Evolutionary conservation across 2,888 invertebrate species (phyloP), one percentile per base, ranked within the genome.

Genomic region (Acronicta leporina): DNA sequence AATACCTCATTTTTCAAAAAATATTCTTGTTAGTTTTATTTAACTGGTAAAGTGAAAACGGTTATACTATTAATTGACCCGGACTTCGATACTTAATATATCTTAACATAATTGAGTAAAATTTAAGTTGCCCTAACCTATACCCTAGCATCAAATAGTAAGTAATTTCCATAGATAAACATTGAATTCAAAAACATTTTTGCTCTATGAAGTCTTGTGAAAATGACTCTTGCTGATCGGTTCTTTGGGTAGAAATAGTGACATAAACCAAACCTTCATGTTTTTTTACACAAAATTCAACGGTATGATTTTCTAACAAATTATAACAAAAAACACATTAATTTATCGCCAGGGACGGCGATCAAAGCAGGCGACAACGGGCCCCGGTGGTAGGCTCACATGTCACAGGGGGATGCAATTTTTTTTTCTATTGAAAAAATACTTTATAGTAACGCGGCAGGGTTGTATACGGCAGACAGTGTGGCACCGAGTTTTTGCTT

Each of bases 401-500:
- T 86, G 82, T 81, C 84, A 73, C 79, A 74, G 80, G 87, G 86
- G 83, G 77, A 25, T 84, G 85, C 74, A 75, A 75, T 83, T 89
- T 91, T 92, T 90, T 87, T 79, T 72, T 45, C 7, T 25, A 59
- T 67, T 65, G 74, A 82, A 86, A 88, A 85, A 87, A 85, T 84
- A 79, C 77, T 85, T 84, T 85, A 87, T 86, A 84, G 84, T 80
- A 61, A 74, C 81, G 84, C 63, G 65, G 75, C 75, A 74, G 77
- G 75, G 79, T 80, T 76, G 80, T 79, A 68, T 64, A 72, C 68
- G 70, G 75, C 86, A 93, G 93, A 92, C 92, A 87, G 86, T 84
- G 81, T 86, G 93, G 92, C 92, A 89, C 90, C 91, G 75, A 50
- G 73, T 84, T 89, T 90, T 90, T 85, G 79, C 81, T 46, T 42